A percentile compares a stretch with the other conserved stretches of the same genome.
Evolutionary conservation across 2,888 invertebrate species (phyloP).

Genomic region (Hirtodrosophila duncani): DNA sequence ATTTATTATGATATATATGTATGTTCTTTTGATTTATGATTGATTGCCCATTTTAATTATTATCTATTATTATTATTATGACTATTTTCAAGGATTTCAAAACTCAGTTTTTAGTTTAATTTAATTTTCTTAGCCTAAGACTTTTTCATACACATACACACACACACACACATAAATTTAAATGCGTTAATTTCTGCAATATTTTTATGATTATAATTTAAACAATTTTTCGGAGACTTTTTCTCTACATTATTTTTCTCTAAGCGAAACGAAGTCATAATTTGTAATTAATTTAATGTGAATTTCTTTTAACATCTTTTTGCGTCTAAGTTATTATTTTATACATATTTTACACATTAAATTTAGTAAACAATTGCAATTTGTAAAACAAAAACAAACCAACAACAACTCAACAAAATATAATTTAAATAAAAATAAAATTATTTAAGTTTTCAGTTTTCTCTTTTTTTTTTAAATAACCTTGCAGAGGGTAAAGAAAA

Average conservation of each 20-base stretch:
- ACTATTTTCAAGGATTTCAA: neutral
- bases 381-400: constrained; percentile 56
- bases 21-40: neutral
- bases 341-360: constrained; percentile 39
- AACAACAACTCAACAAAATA: constrained; percentile 62
- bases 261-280: constrained; percentile 73
- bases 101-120: too few species aligned
- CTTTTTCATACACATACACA: constrained; percentile 1
- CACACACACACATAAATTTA: neutral
- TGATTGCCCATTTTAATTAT: constrained; percentile 5
- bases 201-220: constrained; percentile 17
- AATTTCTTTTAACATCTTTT: constrained; percentile 57
- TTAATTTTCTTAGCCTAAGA: too few species aligned
- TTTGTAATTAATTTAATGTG: constrained; percentile 67
- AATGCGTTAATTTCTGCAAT: constrained; percentile 46
- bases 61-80: constrained; percentile 1
- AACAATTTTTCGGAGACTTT: constrained; percentile 21
- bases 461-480: constrained; percentile 19
- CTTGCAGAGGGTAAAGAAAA: too few species aligned
- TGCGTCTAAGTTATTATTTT: constrained; percentile 62
- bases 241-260: constrained; percentile 36
- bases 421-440: constrained; percentile 66
- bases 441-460: constrained; percentile 43
- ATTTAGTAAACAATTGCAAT: constrained; percentile 30
- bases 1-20: constrained; percentile 17